These are phyloP conservation scores for Dasysyrphus tricinctus DNA, from an alignment of 2,888 invertebrate genomes.

Conservation along the genomic window DNA sequence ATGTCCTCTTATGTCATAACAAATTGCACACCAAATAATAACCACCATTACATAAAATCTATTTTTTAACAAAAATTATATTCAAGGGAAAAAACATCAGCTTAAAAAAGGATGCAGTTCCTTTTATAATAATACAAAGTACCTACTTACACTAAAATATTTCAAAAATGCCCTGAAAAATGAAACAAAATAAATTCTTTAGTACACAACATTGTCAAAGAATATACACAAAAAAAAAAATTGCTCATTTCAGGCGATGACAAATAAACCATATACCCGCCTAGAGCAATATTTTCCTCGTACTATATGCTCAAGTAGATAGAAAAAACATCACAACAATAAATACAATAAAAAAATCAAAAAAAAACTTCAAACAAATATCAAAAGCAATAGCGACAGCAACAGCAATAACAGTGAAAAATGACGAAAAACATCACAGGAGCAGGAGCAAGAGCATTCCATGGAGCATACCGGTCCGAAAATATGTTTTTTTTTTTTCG, in stretches of 20 bases:
- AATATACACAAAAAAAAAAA: constrained; percentile 11
- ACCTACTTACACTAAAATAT: not conserved
- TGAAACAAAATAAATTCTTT: constrained; percentile 20
- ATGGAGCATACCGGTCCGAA: constrained; percentile 66
- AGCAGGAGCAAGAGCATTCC: constrained; percentile 40
- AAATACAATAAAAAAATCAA: constrained; percentile 3
- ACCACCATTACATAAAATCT: too few relatives aligned
- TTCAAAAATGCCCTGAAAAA: constrained; percentile 6
- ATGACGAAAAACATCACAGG: constrained; percentile 44
- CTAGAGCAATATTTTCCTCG: constrained; percentile 2
- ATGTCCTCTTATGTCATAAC: too few relatives aligned
- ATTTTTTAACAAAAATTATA: too few relatives aligned
- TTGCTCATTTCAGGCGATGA: constrained; percentile 21
- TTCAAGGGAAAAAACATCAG: not conserved
- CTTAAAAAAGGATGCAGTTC: not conserved
- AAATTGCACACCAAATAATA: too few relatives aligned
- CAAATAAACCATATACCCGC: constrained; percentile 17
- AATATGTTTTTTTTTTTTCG: constrained; percentile 57
- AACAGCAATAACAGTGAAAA: constrained; percentile 28
- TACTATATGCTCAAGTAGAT: constrained; percentile 5
- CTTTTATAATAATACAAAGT: not conserved
- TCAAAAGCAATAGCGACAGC: constrained; percentile 28
- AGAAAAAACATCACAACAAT: not conserved
- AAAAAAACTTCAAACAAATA: constrained; percentile 25
- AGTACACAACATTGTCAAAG: constrained; percentile 38